These are phyloP conservation scores for Enoplosus armatus DNA, from an alignment of 2,797 vertebrate genomes.

Conservation along the genomic window DNA sequence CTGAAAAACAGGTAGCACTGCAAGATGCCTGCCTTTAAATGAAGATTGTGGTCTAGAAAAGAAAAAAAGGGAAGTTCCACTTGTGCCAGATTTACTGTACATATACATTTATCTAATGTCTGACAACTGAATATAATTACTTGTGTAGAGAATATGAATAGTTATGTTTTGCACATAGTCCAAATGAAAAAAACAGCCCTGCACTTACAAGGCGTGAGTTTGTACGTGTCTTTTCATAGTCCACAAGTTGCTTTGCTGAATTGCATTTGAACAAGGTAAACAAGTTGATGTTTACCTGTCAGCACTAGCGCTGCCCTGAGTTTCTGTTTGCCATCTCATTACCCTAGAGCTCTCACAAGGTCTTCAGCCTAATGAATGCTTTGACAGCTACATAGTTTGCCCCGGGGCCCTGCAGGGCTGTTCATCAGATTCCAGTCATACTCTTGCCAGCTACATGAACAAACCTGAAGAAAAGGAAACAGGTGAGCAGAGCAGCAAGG, in stretches of 20 bases:
- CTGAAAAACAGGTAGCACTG: constrained; percentile 71
- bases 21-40: constrained; percentile 26
- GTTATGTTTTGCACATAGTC: too few relatives aligned
- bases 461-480: constrained; percentile 58
- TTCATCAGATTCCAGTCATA: constrained; percentile 67
- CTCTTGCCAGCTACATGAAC: constrained; percentile 54
- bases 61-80: constrained; percentile 17
- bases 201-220: background rate
- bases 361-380: constrained; percentile 27
- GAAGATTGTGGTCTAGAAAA: background rate
- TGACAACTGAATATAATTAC: background rate
- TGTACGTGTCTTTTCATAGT: background rate
- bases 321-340: constrained; percentile 39
- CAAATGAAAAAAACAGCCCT: background rate
- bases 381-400: constrained; percentile 37
- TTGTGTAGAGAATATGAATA: too few relatives aligned
- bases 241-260: background rate
- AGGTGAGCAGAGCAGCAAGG: constrained; percentile 11
- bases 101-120: background rate
- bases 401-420: constrained; percentile 36
- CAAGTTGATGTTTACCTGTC: constrained; percentile 25
- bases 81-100: background rate
- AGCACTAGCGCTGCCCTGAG: background rate
- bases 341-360: constrained; percentile 22
- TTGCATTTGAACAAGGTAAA: constrained; percentile 27